Percentiles rank a stretch among this genome's conserved stretches.
These are phyloP conservation scores for Botia almorhae DNA, from an alignment of 2,797 vertebrate genomes.

Conservation along the genomic window DNA sequence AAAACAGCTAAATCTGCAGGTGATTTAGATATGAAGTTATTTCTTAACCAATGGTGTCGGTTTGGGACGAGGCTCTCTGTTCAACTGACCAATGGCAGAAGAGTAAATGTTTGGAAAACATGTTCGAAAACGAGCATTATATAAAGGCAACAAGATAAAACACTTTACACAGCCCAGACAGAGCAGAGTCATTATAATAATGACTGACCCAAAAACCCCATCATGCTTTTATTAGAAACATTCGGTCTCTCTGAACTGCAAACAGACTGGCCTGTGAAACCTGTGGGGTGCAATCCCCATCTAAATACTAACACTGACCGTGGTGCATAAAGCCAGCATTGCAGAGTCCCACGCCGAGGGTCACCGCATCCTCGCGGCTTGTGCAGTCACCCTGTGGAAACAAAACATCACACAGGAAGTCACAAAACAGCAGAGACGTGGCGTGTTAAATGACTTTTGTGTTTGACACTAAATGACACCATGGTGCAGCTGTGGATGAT, in stretches of 20 bases:
- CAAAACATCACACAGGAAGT: background rate
- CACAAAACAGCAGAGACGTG: background rate
- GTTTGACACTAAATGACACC: background rate
- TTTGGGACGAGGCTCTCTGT: too few relatives aligned
- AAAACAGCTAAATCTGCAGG: slow-evolving; percentile 56
- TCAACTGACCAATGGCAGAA: too few relatives aligned
- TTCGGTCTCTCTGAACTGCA: background rate
- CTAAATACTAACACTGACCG: slow-evolving; percentile 77
- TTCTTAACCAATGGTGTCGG: background rate
- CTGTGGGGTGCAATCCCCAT: background rate
- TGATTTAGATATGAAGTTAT: background rate
- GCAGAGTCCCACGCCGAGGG: slow-evolving; percentile 94
- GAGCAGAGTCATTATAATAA: too few relatives aligned
- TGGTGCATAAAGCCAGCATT: slow-evolving; percentile 99
- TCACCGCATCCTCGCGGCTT: slow-evolving; percentile 93
- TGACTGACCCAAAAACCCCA: too few relatives aligned
- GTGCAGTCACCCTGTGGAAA: slow-evolving; percentile 90
- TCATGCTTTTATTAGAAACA: background rate
- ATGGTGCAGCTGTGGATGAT: background rate
- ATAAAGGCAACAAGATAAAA: too few relatives aligned
- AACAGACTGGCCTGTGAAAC: background rate
- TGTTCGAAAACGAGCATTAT: too few relatives aligned
- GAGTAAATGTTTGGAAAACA: too few relatives aligned
- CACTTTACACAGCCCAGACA: too few relatives aligned
- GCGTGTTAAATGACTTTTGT: background rate